Base-by-base conservation (phyloP, 1,140 invertebrate species). In the Leptinotarsa defecta region DNA sequence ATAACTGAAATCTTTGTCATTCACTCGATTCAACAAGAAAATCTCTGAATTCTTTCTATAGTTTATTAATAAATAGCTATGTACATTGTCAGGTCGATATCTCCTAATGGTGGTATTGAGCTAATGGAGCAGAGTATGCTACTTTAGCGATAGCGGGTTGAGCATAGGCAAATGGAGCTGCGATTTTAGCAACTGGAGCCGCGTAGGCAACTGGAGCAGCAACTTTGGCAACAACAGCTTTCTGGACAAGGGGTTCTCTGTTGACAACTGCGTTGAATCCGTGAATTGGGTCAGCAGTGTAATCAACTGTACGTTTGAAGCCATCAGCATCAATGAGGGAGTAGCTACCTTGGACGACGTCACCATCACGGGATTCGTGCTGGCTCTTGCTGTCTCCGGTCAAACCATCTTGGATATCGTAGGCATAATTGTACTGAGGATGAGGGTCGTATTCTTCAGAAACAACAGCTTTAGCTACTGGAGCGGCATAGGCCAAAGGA, bases 321-420 rank as follows among this genome's bases (percentile, higher is more conserved):
- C 91, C 91, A 81, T 92, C 91, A 2, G 91, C 88, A 74, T 92
- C 91, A 19, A 89, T 86, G 19, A 92, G 81, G 3, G 89, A 90
- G 85, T 91, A 91, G 48, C 86, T 88, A 48, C 91, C 91, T 81
- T 91, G 88, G 11, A 92, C 91, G 20, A 91, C 88, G 81, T 92
- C 91, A 15, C 91, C 91, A 67, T 87, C 85, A 3, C 89, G 85
- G 22, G 85, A 86, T 84, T 90, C 89, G 65, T 88, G 84, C 83
- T 90, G 89, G 77, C 86, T 88, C 82, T 91, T 90, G 78, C 87
- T 86, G 78, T 90, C 89, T 8, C 91, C 89, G 57, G 87, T 91
- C 78, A 88, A 86, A 48, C 87, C 85, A 74, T 91, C 90, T 79
- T 89, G 86, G 48, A 91, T 86, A 71, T 89, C 87, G 81, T 90